Base-by-base conservation (phyloP, 2,113 vertebrate species). In the Myiozetetes cayanensis region DNA sequence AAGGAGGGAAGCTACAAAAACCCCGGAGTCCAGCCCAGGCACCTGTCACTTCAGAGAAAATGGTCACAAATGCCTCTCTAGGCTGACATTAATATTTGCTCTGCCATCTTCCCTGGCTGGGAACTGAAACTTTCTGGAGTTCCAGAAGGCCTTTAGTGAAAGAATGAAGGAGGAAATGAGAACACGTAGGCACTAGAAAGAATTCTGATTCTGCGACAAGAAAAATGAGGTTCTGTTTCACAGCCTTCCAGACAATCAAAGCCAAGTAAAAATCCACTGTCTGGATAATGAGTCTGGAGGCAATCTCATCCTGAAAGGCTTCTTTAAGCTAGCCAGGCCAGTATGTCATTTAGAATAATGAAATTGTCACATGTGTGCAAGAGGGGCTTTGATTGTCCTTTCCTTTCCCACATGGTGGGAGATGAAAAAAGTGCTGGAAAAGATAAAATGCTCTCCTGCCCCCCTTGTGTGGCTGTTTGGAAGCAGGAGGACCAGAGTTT, bases 201-300 rank as follows among this genome's bases (percentile, higher is more conserved):
- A 74, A 44, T 7, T 0, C 21, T 70, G 84, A 49, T 85, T 87
- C 79, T 52, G 68, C 13, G 31, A 83, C 63, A 94, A 88, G 68
- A 87, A 94, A 92, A 96, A 95, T 83, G 10, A 94, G 12, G 82
- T 79, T 85, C 63, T 85, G 27, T 80, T 95, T 79, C 68, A 77
- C 68, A 84, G 63, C 52, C 47, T 47, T 92, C 43, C 79, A 87
- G 73, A 91, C 58, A 90, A 93, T 65, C 81, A 73, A 87, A 92
- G 56, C n/a, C 70, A 82, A 85, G 77, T 41, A 73, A 87, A 96
- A 94, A 90, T 76, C 63, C 59, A 77, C 50, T 71, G 59, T 90
- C 75, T 80, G 76, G 67, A 63, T 91, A 88, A 97, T 87, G 44
- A 93, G 47, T 93, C 75, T 92, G 55, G 63, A 88, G 61, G 22